Evolutionary conservation across 37 sponge, comb jelly and placozoan species (phyloP).

Genomic region (Eunapius fragilis): DNA sequence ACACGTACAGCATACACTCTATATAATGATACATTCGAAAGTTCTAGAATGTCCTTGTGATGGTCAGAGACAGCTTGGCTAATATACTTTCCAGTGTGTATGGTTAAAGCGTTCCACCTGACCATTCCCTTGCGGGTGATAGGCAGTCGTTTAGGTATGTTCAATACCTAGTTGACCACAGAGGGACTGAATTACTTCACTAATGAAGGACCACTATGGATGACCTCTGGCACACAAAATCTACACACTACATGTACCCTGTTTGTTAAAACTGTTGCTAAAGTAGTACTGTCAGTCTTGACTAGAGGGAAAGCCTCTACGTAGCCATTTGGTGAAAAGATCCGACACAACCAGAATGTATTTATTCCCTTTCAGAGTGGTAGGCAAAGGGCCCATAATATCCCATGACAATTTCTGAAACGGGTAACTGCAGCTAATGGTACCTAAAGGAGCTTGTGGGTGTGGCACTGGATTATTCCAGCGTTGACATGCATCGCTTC

Average conservation of each 20-base stretch:
- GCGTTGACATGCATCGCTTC: not conserved
- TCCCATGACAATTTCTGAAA: slow-evolving; percentile 35
- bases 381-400: slow-evolving; percentile 34
- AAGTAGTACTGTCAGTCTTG: not conserved
- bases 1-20: no score
- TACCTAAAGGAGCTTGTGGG: slow-evolving; percentile 19
- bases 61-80: slow-evolving; percentile 36
- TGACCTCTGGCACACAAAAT: slow-evolving; percentile 19
- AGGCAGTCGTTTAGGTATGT: slow-evolving; percentile 10
- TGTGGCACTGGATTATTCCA: slow-evolving; percentile 9
- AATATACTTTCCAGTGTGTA: slow-evolving; percentile 43
- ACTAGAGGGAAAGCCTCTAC: slow-evolving; percentile 30
- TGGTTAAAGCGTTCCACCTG: slow-evolving; percentile 52
- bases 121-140: slow-evolving; percentile 57
- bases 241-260: slow-evolving; percentile 28
- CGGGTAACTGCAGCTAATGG: slow-evolving; percentile 7
- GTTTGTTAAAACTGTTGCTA: slow-evolving; percentile 17
- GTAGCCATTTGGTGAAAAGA: slow-evolving; percentile 33
- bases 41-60: slow-evolving; percentile 43
- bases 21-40: no score
- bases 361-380: slow-evolving; percentile 2
- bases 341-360: slow-evolving; percentile 41
- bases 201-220: slow-evolving; percentile 25
- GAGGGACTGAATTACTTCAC: not conserved
- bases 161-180: slow-evolving; percentile 17